Percentiles rank a stretch among this genome's conserved stretches.
Evolutionary conservation across 2,888 invertebrate genomes (phyloP).

Genomic region (Athalia cordata): DNA sequence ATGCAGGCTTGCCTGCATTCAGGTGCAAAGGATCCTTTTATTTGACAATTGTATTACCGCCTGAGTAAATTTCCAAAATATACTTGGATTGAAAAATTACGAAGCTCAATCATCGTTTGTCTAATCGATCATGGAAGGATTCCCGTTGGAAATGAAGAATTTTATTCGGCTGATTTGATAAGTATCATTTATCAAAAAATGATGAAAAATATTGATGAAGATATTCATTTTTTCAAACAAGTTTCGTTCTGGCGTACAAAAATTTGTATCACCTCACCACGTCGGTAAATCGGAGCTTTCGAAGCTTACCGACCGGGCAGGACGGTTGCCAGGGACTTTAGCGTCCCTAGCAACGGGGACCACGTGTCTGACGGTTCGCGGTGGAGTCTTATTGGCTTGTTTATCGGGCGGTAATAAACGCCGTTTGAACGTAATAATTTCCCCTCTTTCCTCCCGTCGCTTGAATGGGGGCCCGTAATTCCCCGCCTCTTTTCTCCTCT

Average conservation of each 20-base stretch:
- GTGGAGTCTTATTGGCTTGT: conserved; percentile 51
- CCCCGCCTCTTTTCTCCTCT: conserved; percentile 1
- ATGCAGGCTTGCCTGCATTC: conserved; percentile 44
- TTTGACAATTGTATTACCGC: too few species aligned
- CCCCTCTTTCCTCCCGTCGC: neutral
- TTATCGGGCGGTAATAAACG: conserved; percentile 51
- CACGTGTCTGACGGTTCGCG: conserved; percentile 19
- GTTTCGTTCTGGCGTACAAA: neutral
- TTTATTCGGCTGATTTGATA: too few species aligned
- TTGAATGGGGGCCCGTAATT: neutral
- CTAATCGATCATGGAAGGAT: too few species aligned
- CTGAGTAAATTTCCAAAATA: too few species aligned
- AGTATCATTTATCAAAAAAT: too few species aligned
- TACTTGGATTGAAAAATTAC: too few species aligned
- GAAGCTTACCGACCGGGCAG: conserved; percentile 60
- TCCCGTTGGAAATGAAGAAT: too few species aligned
- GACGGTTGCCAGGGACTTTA: conserved; percentile 14
- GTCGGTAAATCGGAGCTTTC: conserved; percentile 56
- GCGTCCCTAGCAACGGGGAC: conserved; percentile 43
- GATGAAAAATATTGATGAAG: too few species aligned
- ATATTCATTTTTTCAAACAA: neutral
- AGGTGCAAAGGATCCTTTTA: conserved; percentile 25
- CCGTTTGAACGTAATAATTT: conserved; percentile 47
- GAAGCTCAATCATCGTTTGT: too few species aligned
- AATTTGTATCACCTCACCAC: neutral